Base-by-base conservation (phyloP, 1,140 invertebrate genomes). In the Drosophila jambulina region DNA sequence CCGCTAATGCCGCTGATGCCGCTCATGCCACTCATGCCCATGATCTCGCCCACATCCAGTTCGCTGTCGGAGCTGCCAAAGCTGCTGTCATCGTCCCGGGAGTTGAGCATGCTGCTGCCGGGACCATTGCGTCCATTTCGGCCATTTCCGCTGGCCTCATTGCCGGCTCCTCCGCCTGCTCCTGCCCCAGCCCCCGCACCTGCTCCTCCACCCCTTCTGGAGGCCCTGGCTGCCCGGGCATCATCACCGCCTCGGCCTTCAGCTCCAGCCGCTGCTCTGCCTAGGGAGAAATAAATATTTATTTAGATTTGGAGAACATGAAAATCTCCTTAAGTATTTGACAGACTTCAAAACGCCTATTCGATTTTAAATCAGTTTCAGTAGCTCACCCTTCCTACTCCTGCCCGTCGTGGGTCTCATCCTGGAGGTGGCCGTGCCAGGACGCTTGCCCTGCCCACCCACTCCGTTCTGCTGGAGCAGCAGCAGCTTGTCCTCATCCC, bases 41-140 rank as follows among this genome's bases (percentile, higher is more conserved):
- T 80, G 9, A 92, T 78, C 12, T 84, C 91, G n/a, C 76, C 91
- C 57, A 92, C 81, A 58, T 93, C 90, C 38, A 93, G 46, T 13
- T 93, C 92, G 48, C 92, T 92, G 23, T 93, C 92, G 2, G 88
- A 91, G 57, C 92, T 91, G 40, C 92, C 92, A 2, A 91, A 91
- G 64, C 92, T 91, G 76, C 92, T 93, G 65, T 93, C 92, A 17
- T 91, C 82, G 13, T 82, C 79, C 34, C 82, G 77, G 15, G 78
- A 60, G 17, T 63, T 76, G 9, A 80, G 60, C 72, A 85, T 80
- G 36, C 72, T 81, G 46, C 40, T 86, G 17, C 75, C 75, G 6
- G 78, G 57, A 1, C 67, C 75, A 21, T 71, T 60, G 19, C 65
- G 69, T 23, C 78, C 82, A 23, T 78, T 75, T 12, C 59, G 78